These are phyloP conservation scores for Calypte anna DNA, from an alignment of 2,113 vertebrate genomes.

Conservation along the genomic window DNA sequence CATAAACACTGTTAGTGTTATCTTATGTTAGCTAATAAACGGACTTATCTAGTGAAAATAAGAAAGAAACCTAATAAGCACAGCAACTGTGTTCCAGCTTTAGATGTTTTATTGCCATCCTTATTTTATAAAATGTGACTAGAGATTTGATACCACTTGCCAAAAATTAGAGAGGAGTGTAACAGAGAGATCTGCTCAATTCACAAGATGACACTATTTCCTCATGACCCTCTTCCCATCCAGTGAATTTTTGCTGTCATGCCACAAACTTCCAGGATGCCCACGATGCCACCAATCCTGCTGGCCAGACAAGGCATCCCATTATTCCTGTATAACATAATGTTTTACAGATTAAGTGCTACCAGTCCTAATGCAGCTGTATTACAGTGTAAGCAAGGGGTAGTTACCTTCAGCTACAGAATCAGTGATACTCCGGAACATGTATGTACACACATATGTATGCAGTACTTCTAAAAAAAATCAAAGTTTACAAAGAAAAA, in stretches of 20 bases:
- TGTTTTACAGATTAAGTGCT: neutral
- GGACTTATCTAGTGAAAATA: neutral
- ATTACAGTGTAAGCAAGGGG: neutral
- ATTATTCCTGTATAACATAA: rapidly evolving
- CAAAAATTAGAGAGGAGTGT: neutral
- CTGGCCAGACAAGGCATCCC: neutral
- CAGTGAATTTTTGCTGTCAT: neutral
- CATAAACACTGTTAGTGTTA: rapidly evolving
- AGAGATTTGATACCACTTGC: neutral
- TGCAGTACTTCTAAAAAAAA: neutral
- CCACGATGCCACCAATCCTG: neutral
- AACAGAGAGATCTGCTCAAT: neutral
- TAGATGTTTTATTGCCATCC: neutral
- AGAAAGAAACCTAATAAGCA: neutral
- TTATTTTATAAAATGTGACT: neutral
- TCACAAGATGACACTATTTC: rapidly evolving
- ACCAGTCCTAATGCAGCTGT: neutral
- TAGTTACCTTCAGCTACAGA: neutral
- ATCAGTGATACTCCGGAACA: neutral
- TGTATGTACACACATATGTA: neutral
- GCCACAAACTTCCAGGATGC: rapidly evolving
- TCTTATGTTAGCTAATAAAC: neutral
- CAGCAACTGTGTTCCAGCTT: neutral
- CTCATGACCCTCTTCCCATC: neutral
- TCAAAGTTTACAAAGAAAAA: neutral